phyloP scores from a whole-genome alignment of 2,113 vertebrate species.

The Chascanopsetta lugubris region DNA sequence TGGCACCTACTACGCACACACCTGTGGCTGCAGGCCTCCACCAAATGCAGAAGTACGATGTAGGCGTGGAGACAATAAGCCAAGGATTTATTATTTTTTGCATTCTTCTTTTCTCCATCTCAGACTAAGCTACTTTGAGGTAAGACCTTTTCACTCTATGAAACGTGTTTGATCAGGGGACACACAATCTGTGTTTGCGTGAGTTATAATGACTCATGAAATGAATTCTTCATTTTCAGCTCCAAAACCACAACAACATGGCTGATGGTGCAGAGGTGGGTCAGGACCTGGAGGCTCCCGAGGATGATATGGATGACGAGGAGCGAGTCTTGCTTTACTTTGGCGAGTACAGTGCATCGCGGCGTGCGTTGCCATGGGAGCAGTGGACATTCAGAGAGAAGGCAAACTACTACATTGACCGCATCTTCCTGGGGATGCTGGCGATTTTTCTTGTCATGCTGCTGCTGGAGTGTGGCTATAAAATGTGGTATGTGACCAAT shows the following conservation, averaged over 20 bases:
- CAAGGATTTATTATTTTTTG: conserved; percentile 5
- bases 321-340: conserved; percentile 61
- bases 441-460: conserved; percentile 54
- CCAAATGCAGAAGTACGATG: conserved; percentile 7
- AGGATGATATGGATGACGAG: conserved; percentile 53
- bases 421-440: conserved; percentile 72
- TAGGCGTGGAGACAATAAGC: conserved; percentile 12
- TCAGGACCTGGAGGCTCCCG: conserved; percentile 59
- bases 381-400: conserved; percentile 79
- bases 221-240: conserved; percentile 11
- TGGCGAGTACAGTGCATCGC: conserved; percentile 56
- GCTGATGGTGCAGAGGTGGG: conserved; percentile 39
- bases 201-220: too few species aligned
- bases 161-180: too few species aligned
- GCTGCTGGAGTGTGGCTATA: conserved; percentile 65
- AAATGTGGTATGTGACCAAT: conserved; percentile 76
- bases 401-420: conserved; percentile 69
- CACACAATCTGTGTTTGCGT: too few species aligned
- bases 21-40: background rate
- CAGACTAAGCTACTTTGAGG: conserved; percentile 34
- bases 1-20: conserved; percentile 20
- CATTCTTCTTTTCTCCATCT: background rate
- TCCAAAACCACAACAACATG: conserved; percentile 51
- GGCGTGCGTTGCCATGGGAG: conserved; percentile 68
- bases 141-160: too few species aligned